Percentiles rank a stretch among this genome's conserved stretches.
These are phyloP conservation scores for Conomelus anceps DNA, from an alignment of 2,888 invertebrate genomes.

Conservation along the genomic window DNA sequence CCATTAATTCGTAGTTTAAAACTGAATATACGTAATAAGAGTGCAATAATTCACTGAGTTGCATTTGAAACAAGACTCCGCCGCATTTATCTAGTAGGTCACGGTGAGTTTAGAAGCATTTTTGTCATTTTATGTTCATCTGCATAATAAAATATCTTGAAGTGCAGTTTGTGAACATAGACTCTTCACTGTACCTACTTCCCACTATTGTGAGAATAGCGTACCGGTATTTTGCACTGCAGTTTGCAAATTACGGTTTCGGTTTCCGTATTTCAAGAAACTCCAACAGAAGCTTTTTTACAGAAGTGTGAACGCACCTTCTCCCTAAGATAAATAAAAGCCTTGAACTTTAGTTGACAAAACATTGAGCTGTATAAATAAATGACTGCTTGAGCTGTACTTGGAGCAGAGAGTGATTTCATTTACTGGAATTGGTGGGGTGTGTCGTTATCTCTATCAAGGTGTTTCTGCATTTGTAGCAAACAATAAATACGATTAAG, in stretches of 20 bases:
- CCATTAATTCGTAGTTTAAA: background rate
- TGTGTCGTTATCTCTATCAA: background rate
- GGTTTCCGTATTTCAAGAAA: background rate
- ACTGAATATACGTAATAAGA: background rate
- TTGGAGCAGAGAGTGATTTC: background rate
- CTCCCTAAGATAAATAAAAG: too few species aligned
- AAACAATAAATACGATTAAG: too few species aligned
- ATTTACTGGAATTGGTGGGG: background rate
- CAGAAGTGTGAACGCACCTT: background rate
- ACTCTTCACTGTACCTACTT: too few species aligned
- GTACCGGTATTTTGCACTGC: background rate
- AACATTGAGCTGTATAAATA: background rate
- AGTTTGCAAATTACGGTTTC: too few species aligned
- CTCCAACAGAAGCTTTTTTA: background rate
- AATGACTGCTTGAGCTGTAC: background rate
- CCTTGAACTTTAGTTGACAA: background rate
- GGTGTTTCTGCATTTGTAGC: too few species aligned
- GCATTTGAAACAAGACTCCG: background rate
- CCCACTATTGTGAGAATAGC: background rate
- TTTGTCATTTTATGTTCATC: background rate
- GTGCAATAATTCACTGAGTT: too few species aligned
- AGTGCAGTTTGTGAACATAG: background rate
- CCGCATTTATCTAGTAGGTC: background rate
- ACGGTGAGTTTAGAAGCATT: background rate
- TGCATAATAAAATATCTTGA: background rate